Conservation (phyloP, 2,797 vertebrate genomes). For the Cuculus canorus region DNA sequence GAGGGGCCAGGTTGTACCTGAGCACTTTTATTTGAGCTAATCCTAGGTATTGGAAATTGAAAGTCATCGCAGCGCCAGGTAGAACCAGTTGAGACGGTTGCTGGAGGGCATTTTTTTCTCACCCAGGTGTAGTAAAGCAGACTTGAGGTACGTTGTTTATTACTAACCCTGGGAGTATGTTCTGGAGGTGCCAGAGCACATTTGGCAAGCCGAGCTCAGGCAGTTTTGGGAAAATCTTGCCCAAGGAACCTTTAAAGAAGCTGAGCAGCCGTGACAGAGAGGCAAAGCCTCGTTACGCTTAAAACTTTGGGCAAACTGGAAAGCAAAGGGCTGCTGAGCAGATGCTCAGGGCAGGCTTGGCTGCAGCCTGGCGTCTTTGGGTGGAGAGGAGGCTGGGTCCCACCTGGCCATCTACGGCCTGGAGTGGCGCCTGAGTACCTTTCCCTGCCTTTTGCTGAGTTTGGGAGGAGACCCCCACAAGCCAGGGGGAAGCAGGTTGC, state of each 20-base stretch:
- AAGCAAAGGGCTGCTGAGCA: background rate
- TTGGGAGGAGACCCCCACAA: background rate
- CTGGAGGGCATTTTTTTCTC: background rate
- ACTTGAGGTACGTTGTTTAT: slow-evolving; percentile 11
- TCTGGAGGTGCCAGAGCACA: background rate
- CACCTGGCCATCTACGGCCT: background rate
- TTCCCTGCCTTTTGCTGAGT: background rate
- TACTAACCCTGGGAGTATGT: background rate
- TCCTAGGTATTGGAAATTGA: background rate
- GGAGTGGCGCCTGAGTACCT: background rate
- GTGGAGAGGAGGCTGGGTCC: background rate
- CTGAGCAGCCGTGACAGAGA: background rate
- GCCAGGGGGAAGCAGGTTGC: background rate
- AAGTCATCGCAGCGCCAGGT: background rate
- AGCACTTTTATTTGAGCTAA: slow-evolving; percentile 38
- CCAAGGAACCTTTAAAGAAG: background rate
- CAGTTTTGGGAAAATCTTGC: background rate
- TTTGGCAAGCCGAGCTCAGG: rapidly evolving
- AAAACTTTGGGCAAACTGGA: background rate
- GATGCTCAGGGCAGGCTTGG: background rate
- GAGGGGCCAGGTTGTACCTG: slow-evolving; percentile 36
- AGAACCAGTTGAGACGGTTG: slow-evolving; percentile 2
- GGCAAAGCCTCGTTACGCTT: rapidly evolving
- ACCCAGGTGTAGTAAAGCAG: slow-evolving; percentile 27
- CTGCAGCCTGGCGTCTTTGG: background rate